A percentile compares a stretch with the other conserved stretches of the same genome.
phyloP scores from a whole-genome alignment of 1,140 invertebrate species.

The Drosophila auraria region DNA sequence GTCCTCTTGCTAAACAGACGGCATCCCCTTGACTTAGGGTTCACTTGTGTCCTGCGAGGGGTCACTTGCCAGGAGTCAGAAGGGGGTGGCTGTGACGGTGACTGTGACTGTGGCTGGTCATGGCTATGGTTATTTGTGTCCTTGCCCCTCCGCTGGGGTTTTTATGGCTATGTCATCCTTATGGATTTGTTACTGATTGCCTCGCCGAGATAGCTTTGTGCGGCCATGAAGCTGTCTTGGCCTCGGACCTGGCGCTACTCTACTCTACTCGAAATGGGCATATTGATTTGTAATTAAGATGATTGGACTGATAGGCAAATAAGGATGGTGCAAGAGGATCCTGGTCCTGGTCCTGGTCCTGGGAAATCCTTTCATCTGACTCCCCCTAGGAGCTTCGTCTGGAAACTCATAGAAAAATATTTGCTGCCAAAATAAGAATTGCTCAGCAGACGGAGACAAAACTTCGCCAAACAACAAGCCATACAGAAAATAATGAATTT shows the following conservation, averaged over 20 bases:
- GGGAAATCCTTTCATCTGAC: slow-evolving; percentile 23
- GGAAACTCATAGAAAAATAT: neutral
- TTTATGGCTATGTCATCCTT: slow-evolving; percentile 80
- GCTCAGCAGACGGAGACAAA: slow-evolving; percentile 25
- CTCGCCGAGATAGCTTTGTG: slow-evolving; percentile 63
- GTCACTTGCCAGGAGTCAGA: slow-evolving; percentile 40
- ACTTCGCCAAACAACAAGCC: slow-evolving; percentile 35
- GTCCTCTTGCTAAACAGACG: slow-evolving; percentile 44
- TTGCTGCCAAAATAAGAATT: slow-evolving; percentile 13
- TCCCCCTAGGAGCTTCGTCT: neutral
- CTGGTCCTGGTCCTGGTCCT: neutral
- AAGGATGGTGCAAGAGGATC: neutral
- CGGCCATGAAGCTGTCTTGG: slow-evolving; percentile 39
- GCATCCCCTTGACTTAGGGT: slow-evolving; percentile 57
- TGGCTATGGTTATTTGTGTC: slow-evolving; percentile 30
- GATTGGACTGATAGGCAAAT: slow-evolving; percentile 59
- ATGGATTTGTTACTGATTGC: slow-evolving; percentile 81
- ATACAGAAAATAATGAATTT: slow-evolving; percentile 63
- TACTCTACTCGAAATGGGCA: slow-evolving; percentile 56
- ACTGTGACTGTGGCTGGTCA: slow-evolving; percentile 13
- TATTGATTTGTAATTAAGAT: slow-evolving; percentile 75
- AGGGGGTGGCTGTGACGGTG: slow-evolving; percentile 1
- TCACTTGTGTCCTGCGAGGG: slow-evolving; percentile 52
- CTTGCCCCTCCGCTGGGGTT: slow-evolving; percentile 30
- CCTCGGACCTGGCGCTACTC: slow-evolving; percentile 36